These are phyloP conservation scores for Parauchenoglanis punctatus DNA, from an alignment of 2,797 vertebrate species.

Conservation along the genomic window DNA sequence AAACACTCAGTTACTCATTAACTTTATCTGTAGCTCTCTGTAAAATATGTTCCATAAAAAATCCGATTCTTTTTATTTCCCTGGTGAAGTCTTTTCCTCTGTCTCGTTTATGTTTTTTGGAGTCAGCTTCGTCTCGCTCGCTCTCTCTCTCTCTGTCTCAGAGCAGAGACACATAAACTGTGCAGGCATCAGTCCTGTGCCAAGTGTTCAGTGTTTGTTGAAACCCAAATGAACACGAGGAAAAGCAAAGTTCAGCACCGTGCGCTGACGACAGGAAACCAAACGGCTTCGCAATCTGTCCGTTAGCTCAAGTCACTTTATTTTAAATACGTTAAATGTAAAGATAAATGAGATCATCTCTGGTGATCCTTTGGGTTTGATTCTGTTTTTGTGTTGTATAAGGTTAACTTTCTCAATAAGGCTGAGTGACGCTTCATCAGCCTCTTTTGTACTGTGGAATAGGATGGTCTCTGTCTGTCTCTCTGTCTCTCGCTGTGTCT, in stretches of 20 bases:
- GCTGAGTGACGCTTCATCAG: neutral
- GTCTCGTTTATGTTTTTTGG: neutral
- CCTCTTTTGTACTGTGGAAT: too few species aligned
- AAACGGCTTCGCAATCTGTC: neutral
- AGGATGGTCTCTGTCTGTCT: neutral
- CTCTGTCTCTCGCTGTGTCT: neutral
- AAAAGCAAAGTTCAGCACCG: neutral
- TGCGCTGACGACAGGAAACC: neutral
- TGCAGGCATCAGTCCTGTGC: neutral
- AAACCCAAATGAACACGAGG: neutral
- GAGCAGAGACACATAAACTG: neutral
- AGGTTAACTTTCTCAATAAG: neutral
- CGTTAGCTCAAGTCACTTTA: neutral
- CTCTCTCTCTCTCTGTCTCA: neutral
- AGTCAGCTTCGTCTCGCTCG: neutral
- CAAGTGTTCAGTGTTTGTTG: neutral
- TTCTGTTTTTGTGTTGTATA: neutral
- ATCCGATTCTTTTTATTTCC: neutral
- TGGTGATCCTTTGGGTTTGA: neutral
- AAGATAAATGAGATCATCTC: neutral
- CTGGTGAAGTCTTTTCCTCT: neutral
- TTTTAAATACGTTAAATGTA: neutral
- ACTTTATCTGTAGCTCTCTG: neutral
- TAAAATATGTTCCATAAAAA: neutral
- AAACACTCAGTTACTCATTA: neutral